phyloP scores from a whole-genome alignment of 1,140 invertebrate genomes.

The Ectropis grisescens region DNA sequence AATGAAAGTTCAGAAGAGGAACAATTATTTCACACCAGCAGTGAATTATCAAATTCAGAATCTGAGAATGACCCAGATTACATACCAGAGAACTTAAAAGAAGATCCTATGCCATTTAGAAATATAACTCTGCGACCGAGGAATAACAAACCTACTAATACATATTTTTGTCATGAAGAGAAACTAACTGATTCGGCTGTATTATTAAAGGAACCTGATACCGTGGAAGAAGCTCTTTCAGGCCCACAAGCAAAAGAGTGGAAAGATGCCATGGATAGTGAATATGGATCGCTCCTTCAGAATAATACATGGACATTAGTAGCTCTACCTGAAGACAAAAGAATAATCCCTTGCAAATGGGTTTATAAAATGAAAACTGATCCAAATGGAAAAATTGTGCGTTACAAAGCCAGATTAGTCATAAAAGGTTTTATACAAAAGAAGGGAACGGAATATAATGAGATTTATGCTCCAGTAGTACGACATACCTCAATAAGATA shows the following conservation, averaged over 20 bases:
- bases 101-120: background rate
- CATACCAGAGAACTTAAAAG: background rate
- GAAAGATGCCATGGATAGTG: slow-evolving; percentile 14
- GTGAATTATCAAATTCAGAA: no score
- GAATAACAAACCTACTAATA: background rate
- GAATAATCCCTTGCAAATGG: slow-evolving; percentile 16
- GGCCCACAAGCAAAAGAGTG: background rate
- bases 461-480: slow-evolving; percentile 31
- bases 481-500: slow-evolving; percentile 33
- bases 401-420: slow-evolving; percentile 31
- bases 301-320: slow-evolving; percentile 13
- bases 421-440: slow-evolving; percentile 53
- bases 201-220: background rate
- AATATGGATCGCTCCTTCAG: slow-evolving; percentile 11
- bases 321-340: slow-evolving; percentile 4
- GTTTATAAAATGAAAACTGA: slow-evolving; percentile 17
- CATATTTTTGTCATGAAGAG: background rate
- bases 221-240: slow-evolving; percentile 3
- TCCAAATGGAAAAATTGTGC: slow-evolving; percentile 9
- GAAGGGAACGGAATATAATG: slow-evolving; percentile 39
- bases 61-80: no score
- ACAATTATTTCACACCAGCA: background rate
- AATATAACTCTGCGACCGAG: background rate
- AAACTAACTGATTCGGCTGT: background rate
- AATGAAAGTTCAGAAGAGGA: background rate